Base-by-base conservation (phyloP, 2,888 invertebrate species). In the Leucozona laternaria region DNA sequence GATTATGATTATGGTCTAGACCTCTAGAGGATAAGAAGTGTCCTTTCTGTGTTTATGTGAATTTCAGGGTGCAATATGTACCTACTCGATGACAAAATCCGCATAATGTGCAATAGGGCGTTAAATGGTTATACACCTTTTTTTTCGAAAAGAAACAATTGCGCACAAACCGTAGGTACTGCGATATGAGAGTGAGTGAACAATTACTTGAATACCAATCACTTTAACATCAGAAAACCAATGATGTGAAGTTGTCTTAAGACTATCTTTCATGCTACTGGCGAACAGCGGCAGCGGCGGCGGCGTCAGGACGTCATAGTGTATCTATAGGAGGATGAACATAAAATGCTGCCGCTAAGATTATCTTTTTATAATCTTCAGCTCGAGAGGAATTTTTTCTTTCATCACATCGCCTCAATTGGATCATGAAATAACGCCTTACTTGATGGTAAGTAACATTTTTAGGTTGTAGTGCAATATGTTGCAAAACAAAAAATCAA, bases 91-190 rank as follows among this genome's bases (percentile, higher is more conserved):
- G 17, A 0, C 25, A 62, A 43, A 62, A 62, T 62, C 43, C 62
- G 37, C 62, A 62, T 60, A 60, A 62, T 60, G 62, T 62, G 62
- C 62, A 62, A 62, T 62, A 43, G 62, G 62, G 62, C 62, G 62
- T 62, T 62, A 62, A 62, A 43, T 62, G 43, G 25, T 43, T 40
- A 62, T 62, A 43, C 62, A 43, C 62, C 40, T 62, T 40, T 31
- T 31, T 28, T 62, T 62, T 62, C 25, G 0, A 62, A 62, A 40
- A 43, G 40, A 28, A 28, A 62, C 25, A 62, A 13, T 13, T 37
- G 11, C 28, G 37, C 34, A 58, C 58, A 37, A 58, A 58, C 58
- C 58, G 1, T 20, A 58, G 34, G 2, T 37, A 60, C 22, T 20
- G 13, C n/a, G n/a, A n/a, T n/a, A n/a, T n/a, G n/a, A n/a, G n/a